A percentile compares a stretch with the other conserved stretches of the same genome.
These are phyloP conservation scores for Potorous gilbertii DNA, from an alignment of 2,797 vertebrate genomes.

Conservation along the genomic window DNA sequence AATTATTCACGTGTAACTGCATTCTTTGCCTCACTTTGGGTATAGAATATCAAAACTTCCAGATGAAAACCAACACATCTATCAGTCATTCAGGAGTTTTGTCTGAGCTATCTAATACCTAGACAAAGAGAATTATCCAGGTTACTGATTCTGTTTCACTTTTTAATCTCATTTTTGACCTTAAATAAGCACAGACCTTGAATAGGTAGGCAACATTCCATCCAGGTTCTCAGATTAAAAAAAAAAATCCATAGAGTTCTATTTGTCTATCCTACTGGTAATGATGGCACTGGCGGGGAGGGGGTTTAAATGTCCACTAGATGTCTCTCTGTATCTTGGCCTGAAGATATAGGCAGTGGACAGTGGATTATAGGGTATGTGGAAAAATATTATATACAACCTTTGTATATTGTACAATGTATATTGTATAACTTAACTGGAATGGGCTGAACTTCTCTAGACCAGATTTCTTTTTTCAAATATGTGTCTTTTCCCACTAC, in stretches of 20 bases:
- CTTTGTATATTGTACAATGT: not conserved
- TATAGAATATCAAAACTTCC: not conserved
- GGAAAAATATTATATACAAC: not conserved
- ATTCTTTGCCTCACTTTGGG: not conserved
- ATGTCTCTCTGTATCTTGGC: not conserved
- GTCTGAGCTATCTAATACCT: constrained; percentile 4
- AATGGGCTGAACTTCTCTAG: not conserved
- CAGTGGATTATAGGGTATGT: not conserved
- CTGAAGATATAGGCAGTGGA: not conserved
- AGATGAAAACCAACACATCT: not conserved
- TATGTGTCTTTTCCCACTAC: not conserved
- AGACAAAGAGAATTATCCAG: not conserved
- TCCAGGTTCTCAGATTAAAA: not conserved
- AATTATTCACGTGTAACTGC: not conserved
- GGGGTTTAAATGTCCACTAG: not conserved
- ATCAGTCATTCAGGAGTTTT: constrained; percentile 6
- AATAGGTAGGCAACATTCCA: not conserved
- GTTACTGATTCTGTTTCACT: not conserved
- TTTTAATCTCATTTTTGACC: constrained; percentile 17
- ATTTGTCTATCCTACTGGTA: constrained; percentile 32
- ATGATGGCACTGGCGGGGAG: not conserved
- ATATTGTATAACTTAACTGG: not conserved
- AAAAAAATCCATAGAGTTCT: not conserved
- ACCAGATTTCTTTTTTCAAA: constrained; percentile 28
- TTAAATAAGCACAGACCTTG: not conserved